Evolutionary conservation across 2,888 invertebrate species (phyloP), one percentile per base, ranked within the genome.

Genomic region (Stenoptilia bipunctidactyla): DNA sequence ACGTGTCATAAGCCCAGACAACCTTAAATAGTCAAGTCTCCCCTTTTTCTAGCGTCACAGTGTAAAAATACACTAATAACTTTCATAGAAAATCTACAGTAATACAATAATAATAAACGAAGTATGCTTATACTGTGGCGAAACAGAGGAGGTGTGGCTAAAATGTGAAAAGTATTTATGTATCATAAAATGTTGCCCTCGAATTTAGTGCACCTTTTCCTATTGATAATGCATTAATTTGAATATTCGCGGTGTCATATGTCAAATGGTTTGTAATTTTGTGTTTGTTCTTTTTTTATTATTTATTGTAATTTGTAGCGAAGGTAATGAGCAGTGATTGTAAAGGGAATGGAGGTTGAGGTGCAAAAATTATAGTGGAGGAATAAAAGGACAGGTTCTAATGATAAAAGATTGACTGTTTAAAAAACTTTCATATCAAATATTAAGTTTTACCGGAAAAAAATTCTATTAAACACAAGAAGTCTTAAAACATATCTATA

Each of bases 191-290:
- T 8, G 20, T 20, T 20, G 20, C 20, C 63, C 64, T 66, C 61
- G 63, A 70, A 62, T 68, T 75, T 62, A 72, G 68, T 71, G 75
- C 73, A 69, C 76, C 69, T 74, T 68, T 56, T 66, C 62, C 53
- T 72, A 80, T 82, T 66, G 76, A 69, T 80, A 82, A 83, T 77
- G 76, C 83, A 76, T 79, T 82, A 83, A 83, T 83, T 83, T 80
- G 76, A 80, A 83, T 80, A 82, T 82, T 82, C 82, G 79, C 80
- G 75, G 82, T 82, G 82, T 83, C 82, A 82, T 70, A 82, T 83
- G 82, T 83, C 82, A 83, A 82, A 80, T 77, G 79, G 73, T 77
- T 76, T 64, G 73, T 82, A 82, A 82, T 82, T 82, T 76, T 64
- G 56, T 69, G 61, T 73, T 68, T 73, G 66, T 75, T 58, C 57